These are phyloP conservation scores for Chlorocebus sabaeus DNA, from an alignment of 2,113 vertebrate species.

Conservation along the genomic window DNA sequence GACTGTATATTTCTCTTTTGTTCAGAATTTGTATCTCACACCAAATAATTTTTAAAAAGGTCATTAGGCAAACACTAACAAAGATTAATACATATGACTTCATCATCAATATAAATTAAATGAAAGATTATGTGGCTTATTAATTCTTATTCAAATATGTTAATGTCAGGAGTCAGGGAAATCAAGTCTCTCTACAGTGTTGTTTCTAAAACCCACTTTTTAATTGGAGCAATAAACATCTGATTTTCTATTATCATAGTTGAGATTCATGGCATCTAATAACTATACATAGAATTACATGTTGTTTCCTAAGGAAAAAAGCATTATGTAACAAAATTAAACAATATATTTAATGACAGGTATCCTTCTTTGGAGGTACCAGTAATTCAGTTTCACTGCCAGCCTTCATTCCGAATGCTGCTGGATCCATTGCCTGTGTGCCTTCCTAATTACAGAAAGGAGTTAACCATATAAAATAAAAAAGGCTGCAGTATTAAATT, in stretches of 20 bases:
- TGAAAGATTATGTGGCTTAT: not conserved
- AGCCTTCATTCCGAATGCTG: not conserved
- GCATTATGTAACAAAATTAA: not conserved
- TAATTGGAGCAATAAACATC: not conserved
- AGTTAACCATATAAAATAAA: not conserved
- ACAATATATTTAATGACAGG: not conserved
- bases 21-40: not conserved
- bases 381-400: not conserved
- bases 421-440: not conserved
- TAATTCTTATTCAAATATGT: not conserved
- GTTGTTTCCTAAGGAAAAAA: not conserved
- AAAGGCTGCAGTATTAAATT: not conserved
- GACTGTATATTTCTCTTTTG: not conserved
- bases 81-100: not conserved
- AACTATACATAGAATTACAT: not conserved
- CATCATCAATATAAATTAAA: not conserved
- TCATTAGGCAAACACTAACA: not conserved
- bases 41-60: not conserved
- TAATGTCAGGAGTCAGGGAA: not conserved
- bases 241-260: not conserved
- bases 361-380: not conserved
- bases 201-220: slow-evolving; percentile 6
- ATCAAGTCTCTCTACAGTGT: not conserved
- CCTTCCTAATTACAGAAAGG: not conserved
- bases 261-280: not conserved